Evolutionary conservation across 2,113 vertebrate species (phyloP), one percentile per base, ranked within the genome.

Genomic region (Labeo catla): DNA sequence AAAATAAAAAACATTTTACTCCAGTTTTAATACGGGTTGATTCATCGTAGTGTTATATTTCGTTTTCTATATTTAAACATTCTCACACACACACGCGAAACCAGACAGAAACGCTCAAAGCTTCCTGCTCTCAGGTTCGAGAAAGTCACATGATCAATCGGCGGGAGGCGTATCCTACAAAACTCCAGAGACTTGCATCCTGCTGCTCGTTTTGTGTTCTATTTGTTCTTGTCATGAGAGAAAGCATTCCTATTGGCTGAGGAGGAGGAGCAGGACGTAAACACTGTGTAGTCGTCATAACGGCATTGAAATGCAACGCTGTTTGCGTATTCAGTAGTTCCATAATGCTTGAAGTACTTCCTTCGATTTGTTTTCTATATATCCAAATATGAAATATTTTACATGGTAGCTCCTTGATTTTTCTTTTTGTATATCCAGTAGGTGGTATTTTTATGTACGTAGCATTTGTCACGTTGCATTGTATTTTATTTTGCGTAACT

Each of bases 321-420:
- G 19, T 65, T 59, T 80, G 28, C 50, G 28, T 34, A 36, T 81
- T 87, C 83, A 80, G 86, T 83, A 87, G 88, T 83, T 87, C 80
- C 45, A 77, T 84, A 76, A 70, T 65, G 68, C 88, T 72, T 82
- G 78, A 79, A 73, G 63, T 65, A 85, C 52, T 57, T 81, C 76
- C 57, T 61, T 61, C 21, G 21, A 86, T 79, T 65, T 70, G 59
- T 83, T 83, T 73, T 73, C 73, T 74, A 86, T 63, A 83, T 70
- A 87, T 89, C 86, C 88, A 85, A 83, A 89, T 57, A 61, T 86
- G 86, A 86, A 79, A 83, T 89, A 87, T 89, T 83, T 86, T 87
- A 87, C 86, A 89, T n/a, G 66, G 86, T 89, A 84, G 80, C 83
- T 73, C 81, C 73, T 74, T 61, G 77, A 54, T 73, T 76, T 72